These are phyloP conservation scores for Pseudorhiza aurosa DNA, from an alignment of 30 jellyfish, hydroid and myxozoan genomes.

Conservation along the genomic window DNA sequence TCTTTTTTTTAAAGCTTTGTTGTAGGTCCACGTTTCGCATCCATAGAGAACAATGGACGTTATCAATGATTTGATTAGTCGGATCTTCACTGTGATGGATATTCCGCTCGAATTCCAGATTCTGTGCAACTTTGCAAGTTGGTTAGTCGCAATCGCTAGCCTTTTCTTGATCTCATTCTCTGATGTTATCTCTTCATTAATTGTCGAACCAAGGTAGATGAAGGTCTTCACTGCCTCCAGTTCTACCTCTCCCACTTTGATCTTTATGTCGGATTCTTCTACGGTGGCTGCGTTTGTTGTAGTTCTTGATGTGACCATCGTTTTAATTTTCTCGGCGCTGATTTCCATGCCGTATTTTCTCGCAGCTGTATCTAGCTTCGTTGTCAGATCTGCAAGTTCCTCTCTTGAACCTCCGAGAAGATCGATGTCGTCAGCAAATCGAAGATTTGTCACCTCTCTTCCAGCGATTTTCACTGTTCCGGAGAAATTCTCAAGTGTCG, in stretches of 20 bases:
- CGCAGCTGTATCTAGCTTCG: slow-evolving; percentile 28
- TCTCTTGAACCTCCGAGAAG: slow-evolving; percentile 22
- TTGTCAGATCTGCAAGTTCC: slow-evolving; percentile 45
- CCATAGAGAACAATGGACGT: no score
- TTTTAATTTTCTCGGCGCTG: slow-evolving; percentile 36
- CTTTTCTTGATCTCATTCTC: not conserved
- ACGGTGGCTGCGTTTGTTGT: no score
- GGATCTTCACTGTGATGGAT: no score
- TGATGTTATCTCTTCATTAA: slow-evolving; percentile 16
- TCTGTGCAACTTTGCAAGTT: no score
- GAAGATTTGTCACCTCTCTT: slow-evolving; percentile 34
- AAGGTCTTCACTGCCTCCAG: slow-evolving; percentile 14
- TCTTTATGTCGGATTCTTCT: not conserved
- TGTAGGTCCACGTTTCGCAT: no score
- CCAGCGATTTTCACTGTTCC: slow-evolving; percentile 46
- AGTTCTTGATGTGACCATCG: slow-evolving; percentile 14
- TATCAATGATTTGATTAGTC: no score
- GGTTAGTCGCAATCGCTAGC: no score
- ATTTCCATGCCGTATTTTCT: slow-evolving; percentile 58
- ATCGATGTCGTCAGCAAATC: slow-evolving; percentile 60
- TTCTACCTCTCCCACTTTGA: slow-evolving; percentile 13
- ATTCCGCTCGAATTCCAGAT: no score
- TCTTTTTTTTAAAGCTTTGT: no score
- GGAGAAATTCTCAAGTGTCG: slow-evolving; percentile 25
- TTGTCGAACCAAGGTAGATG: not conserved